These are phyloP conservation scores for Colinus virginianus DNA, from an alignment of 2,113 vertebrate genomes.

Conservation along the genomic window DNA sequence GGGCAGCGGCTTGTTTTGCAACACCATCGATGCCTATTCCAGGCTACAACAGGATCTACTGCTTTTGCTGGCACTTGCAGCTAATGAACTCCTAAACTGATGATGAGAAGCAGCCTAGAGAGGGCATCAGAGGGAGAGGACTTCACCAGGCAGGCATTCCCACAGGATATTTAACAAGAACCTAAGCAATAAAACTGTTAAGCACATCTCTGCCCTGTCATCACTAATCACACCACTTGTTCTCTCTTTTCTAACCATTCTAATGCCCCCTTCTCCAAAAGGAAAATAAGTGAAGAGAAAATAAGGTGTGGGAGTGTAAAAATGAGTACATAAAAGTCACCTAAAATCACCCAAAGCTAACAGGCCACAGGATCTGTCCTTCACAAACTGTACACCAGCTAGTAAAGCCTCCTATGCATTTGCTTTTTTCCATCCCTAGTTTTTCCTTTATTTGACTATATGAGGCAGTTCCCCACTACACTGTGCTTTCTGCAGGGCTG, in stretches of 20 bases:
- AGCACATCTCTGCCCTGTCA: background rate
- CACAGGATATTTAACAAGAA: background rate
- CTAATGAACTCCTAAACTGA: background rate
- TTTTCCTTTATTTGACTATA: background rate
- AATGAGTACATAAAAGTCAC: background rate
- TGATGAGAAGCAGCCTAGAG: background rate
- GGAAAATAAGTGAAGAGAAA: background rate
- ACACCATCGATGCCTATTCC: background rate
- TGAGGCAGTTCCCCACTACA: background rate
- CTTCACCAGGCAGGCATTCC: background rate
- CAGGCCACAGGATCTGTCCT: background rate
- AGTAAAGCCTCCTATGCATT: fast-evolving
- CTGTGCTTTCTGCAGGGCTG: background rate
- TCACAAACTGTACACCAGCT: background rate
- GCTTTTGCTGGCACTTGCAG: background rate
- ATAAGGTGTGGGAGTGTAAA: background rate
- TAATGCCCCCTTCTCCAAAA: background rate
- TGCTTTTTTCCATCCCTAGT: fast-evolving
- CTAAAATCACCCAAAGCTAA: background rate
- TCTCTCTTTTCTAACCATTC: background rate
- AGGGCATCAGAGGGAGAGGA: background rate
- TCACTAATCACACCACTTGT: background rate
- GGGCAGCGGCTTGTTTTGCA: background rate
- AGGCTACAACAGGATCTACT: background rate
- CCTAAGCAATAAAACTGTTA: background rate